Evolutionary conservation across 2,888 invertebrate genomes (phyloP).

Genomic region (Amiota mariae): DNA sequence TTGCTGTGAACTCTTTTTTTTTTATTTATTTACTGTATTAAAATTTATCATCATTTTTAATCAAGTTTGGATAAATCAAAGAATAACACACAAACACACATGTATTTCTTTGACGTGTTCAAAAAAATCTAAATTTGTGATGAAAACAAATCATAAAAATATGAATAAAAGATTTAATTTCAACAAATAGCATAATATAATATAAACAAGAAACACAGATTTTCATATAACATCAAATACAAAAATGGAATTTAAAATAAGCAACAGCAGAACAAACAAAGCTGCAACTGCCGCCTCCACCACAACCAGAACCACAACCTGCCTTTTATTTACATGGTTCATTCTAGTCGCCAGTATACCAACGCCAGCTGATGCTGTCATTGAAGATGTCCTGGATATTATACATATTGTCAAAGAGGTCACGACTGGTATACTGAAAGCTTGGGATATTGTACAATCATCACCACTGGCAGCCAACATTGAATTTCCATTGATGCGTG

Average conservation of each 20-base stretch:
- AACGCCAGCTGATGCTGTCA: constrained; percentile 71
- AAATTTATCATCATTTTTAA: too few relatives aligned
- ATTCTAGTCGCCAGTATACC: constrained; percentile 40
- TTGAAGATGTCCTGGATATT: constrained; percentile 79
- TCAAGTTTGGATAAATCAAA: too few relatives aligned
- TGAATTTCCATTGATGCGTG: constrained; percentile 77
- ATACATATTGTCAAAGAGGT: constrained; percentile 77
- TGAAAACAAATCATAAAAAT: too few relatives aligned
- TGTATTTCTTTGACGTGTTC: too few relatives aligned
- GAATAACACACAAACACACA: too few relatives aligned
- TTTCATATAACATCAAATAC: not conserved
- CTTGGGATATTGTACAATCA: constrained; percentile 80
- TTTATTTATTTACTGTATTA: not conserved
- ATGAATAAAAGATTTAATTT: too few relatives aligned
- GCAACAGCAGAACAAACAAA: constrained; percentile 18
- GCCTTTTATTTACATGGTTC: constrained; percentile 27
- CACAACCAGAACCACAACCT: not conserved
- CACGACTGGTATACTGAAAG: constrained; percentile 76
- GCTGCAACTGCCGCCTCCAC: constrained; percentile 32
- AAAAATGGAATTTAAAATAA: not conserved
- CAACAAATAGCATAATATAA: too few relatives aligned
- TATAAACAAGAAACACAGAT: not conserved
- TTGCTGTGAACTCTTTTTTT: not conserved
- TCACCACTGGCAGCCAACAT: constrained; percentile 76
- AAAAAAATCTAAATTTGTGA: too few relatives aligned